Evolutionary conservation across 2,888 invertebrate species (phyloP), one percentile per base, ranked within the genome.

Genomic region (Andrena chrysosceles): DNA sequence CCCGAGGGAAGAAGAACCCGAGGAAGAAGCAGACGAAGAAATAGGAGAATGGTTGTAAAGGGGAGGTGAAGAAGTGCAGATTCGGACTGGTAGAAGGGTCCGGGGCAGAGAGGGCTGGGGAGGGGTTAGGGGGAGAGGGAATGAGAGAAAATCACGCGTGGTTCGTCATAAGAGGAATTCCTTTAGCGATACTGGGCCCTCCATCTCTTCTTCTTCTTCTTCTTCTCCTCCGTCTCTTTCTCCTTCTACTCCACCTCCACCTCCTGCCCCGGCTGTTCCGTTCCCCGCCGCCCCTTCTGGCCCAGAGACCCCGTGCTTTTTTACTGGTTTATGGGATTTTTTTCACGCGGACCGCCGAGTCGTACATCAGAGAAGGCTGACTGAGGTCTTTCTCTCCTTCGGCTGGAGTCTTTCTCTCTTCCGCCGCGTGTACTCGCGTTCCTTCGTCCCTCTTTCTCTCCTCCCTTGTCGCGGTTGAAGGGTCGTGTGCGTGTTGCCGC

Each of bases 261-360:
- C 48, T 64, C 75, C 78, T 71, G 72, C 52, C 76, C 77, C 81
- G 67, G 8, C 80, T 48, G 77, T 77, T 85, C 84, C 85, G 83
- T 77, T 79, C 81, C 85, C 73, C 66, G 71, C 31, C 71, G 71
- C 71, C 83, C 81, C 83, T 84, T 83, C 85, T 86, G 89, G 85
- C 85, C 83, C 89, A 89, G 85, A 90, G 91, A 91, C 92, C 90
- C 89, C 87, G 89, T 91, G 91, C 91, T 92, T 93, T 93, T 93
- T 93, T 93, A 93, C 93, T 92, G 93, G 91, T 93, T 94, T 94
- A 93, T 93, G 93, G 91, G 92, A 93, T 93, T 94, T 93, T 93
- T 94, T 94, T 93, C 93, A 93, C 93, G 90, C 91, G 90, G 84
- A 90, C 91, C 88, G 90, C 89, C 91, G 87, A 92, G 93, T 93